Evolutionary conservation across 2,888 invertebrate species (phyloP).

Genomic region (Rhingia campestris): DNA sequence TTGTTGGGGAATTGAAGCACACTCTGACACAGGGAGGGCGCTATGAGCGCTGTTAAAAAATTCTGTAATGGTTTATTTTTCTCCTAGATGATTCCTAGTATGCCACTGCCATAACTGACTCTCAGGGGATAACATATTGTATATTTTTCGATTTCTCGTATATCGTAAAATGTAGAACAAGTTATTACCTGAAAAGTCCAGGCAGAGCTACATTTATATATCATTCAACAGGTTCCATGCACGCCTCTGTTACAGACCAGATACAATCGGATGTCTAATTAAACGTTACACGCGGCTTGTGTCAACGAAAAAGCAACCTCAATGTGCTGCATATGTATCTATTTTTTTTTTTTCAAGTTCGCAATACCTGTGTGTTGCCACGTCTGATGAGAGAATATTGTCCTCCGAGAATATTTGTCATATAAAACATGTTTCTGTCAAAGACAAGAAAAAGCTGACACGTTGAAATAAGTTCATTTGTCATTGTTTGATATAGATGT

Average conservation of each 20-base stretch:
- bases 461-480: slow-evolving; percentile 33
- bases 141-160: slow-evolving; percentile 72
- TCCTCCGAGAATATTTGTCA: slow-evolving; percentile 3
- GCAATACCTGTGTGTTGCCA: too few species aligned
- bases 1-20: too few species aligned
- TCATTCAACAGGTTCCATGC: neutral
- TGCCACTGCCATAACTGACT: slow-evolving; percentile 34
- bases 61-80: slow-evolving; percentile 14
- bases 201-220: neutral
- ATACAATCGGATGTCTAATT: too few species aligned
- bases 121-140: slow-evolving; percentile 65
- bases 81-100: neutral
- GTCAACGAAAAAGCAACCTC: too few species aligned
- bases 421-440: neutral
- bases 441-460: slow-evolving; percentile 5
- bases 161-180: slow-evolving; percentile 72
- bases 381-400: neutral
- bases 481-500: slow-evolving; percentile 21
- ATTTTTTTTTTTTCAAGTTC: too few species aligned
- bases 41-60: slow-evolving; percentile 3
- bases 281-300: too few species aligned
- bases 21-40: neutral
- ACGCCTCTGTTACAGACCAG: neutral
- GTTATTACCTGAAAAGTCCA: slow-evolving; percentile 60
- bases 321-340: too few species aligned